Evolutionary conservation across 2,113 vertebrate species (phyloP).

Genomic region (Eclectus roratus): DNA sequence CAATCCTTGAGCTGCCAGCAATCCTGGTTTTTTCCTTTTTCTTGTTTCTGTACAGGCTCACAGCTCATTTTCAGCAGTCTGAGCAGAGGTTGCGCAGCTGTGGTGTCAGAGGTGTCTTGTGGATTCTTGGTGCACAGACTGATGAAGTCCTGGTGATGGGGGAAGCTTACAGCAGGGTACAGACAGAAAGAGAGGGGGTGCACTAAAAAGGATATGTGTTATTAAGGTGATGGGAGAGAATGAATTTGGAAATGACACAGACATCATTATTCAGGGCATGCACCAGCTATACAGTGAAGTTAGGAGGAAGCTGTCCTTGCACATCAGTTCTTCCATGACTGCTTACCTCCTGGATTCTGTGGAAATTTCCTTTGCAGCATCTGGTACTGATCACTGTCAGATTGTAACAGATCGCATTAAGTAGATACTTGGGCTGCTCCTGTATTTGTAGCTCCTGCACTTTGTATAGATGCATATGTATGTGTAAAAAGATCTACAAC

Average conservation of each 20-base stretch:
- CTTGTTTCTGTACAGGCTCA: neutral
- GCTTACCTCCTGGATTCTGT: neutral
- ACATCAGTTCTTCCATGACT: neutral
- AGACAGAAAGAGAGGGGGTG: neutral
- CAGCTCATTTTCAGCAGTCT: neutral
- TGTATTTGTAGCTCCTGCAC: neutral
- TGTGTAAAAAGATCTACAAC: neutral
- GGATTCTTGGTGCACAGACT: neutral
- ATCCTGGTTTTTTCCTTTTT: neutral
- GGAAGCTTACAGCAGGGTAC: neutral
- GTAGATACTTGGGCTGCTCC: neutral
- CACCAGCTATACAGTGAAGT: neutral
- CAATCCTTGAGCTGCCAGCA: neutral
- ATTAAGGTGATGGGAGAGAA: neutral
- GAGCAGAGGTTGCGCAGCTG: neutral
- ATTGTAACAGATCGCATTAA: neutral
- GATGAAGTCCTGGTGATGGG: neutral
- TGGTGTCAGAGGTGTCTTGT: neutral
- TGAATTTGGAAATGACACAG: neutral
- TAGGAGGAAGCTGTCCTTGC: neutral
- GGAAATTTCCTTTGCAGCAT: constrained; percentile 1
- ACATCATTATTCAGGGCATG: neutral
- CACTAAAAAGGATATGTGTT: neutral
- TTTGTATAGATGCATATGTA: neutral
- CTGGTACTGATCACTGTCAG: neutral